Evolutionary conservation across 2,888 invertebrate genomes (phyloP).

Genomic region (Trisateles emortualis): DNA sequence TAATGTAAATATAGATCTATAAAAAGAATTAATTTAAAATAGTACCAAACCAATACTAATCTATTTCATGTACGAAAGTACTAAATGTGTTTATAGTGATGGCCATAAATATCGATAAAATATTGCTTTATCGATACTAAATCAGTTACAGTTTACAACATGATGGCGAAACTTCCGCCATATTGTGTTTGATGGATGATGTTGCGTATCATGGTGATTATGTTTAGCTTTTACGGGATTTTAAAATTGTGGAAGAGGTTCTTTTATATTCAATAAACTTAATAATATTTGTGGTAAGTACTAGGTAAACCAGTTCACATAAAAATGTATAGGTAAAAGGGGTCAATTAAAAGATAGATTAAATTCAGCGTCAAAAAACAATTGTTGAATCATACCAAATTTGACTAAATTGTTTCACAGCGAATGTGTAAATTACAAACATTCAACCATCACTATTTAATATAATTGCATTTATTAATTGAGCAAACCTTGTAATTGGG

Average conservation of each 20-base stretch:
- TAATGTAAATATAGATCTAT: conserved; percentile 38
- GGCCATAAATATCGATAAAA: conserved; percentile 53
- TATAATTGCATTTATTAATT: too few relatives aligned
- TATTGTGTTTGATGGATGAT: conserved; percentile 41
- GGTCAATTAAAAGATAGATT: too few relatives aligned
- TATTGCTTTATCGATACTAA: conserved; percentile 49
- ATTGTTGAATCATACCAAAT: too few relatives aligned
- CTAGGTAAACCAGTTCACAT: too few relatives aligned
- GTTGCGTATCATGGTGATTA: conserved; percentile 23
- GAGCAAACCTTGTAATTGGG: too few relatives aligned
- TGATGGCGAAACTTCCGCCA: conserved; percentile 41
- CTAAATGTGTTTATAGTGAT: conserved; percentile 47
- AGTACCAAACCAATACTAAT: conserved; percentile 31
- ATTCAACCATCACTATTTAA: too few relatives aligned
- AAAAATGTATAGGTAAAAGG: too few relatives aligned
- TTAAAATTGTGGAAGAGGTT: not conserved
- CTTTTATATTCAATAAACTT: not conserved
- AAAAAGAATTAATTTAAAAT: too few relatives aligned
- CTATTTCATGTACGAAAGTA: conserved; percentile 39
- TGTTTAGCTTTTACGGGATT: conserved; percentile 2
- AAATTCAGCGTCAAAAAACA: too few relatives aligned
- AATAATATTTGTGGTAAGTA: too few relatives aligned
- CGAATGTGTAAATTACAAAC: too few relatives aligned
- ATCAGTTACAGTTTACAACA: conserved; percentile 49
- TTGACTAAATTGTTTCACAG: too few relatives aligned